Conservation (phyloP, 1,140 invertebrate species). For the Brachionus rubens region DNA sequence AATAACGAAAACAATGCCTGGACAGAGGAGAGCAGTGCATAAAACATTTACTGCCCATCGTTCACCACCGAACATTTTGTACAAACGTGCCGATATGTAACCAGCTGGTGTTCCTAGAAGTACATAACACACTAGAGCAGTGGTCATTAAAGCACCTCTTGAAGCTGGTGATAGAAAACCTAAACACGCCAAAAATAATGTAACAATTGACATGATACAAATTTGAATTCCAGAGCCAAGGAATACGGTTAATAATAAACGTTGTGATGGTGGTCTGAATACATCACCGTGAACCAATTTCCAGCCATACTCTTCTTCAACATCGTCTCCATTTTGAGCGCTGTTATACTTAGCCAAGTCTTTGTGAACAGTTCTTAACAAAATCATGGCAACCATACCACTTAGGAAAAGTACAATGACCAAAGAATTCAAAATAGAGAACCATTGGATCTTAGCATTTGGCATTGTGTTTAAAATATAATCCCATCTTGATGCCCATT, state of each 20-base stretch:
- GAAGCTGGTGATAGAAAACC: constrained; percentile 97
- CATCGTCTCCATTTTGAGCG: constrained; percentile 72
- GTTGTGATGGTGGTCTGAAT: constrained; percentile 78
- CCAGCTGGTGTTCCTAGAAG: constrained; percentile 90
- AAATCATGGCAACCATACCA: constrained; percentile 99
- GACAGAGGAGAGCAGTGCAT: constrained; percentile 87
- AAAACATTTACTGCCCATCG: constrained; percentile 98
- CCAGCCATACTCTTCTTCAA: constrained; percentile 98
- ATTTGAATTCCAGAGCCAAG: constrained; percentile 92
- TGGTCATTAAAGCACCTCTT: constrained; percentile 95
- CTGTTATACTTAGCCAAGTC: constrained; percentile 98
- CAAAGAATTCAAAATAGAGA: constrained; percentile 67
- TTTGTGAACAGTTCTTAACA: constrained; percentile 91
- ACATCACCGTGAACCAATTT: constrained; percentile 70
- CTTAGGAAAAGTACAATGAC: constrained; percentile 70
- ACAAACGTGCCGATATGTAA: constrained; percentile 89
- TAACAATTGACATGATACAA: constrained; percentile 66
- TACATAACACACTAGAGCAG: constrained; percentile 74
- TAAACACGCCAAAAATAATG: constrained; percentile 85
- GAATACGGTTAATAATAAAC: constrained; percentile 90
- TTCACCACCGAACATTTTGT: constrained; percentile 93
- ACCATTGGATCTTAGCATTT: constrained; percentile 98
- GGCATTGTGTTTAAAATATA: constrained; percentile 97
- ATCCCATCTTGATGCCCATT: constrained; percentile 99
- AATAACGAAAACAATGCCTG: constrained; percentile 85